Evolutionary conservation across 1,140 invertebrate species (phyloP).

Genomic region (Scaptodrosophila lebanonensis): DNA sequence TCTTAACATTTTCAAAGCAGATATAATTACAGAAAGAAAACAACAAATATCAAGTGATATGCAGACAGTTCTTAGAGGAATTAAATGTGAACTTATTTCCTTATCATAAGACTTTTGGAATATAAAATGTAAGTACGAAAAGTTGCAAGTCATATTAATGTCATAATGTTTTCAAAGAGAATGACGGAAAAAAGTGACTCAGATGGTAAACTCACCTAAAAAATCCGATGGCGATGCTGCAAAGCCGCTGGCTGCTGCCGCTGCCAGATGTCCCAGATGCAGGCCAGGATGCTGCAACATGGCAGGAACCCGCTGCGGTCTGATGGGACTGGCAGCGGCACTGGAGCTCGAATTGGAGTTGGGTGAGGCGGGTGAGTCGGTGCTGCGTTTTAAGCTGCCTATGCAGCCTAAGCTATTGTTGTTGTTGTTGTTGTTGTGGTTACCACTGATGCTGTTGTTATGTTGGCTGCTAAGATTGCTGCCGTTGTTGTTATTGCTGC

Average conservation of each 20-base stretch:
- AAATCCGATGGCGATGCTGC: constrained; percentile 83
- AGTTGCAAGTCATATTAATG: not conserved
- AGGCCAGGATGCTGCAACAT: constrained; percentile 79
- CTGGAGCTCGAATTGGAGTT: constrained; percentile 70
- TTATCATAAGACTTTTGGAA: too few species aligned
- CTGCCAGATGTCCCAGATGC: constrained; percentile 79
- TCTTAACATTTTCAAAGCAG: too few species aligned
- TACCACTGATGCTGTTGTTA: constrained; percentile 30
- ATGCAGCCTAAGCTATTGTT: constrained; percentile 15
- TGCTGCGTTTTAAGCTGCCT: constrained; percentile 33
- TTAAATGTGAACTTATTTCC: too few species aligned
- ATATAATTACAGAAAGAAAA: too few species aligned
- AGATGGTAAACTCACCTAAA: constrained; percentile 81
- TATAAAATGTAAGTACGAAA: too few species aligned
- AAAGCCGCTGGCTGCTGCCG: constrained; percentile 79
- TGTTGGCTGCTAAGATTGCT: constrained; percentile 16
- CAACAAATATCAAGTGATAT: too few species aligned
- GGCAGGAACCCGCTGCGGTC: constrained; percentile 77
- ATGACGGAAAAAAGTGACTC: not conserved
- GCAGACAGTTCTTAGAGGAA: too few species aligned
- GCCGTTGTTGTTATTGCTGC: constrained; percentile 10
- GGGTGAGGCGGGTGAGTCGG: constrained; percentile 69
- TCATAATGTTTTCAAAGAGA: not conserved
- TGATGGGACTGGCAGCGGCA: constrained; percentile 78
- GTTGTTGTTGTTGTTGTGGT: constrained; percentile 24